Conservation (phyloP, 2,888 invertebrate genomes). For the Coremacera marginata region DNA sequence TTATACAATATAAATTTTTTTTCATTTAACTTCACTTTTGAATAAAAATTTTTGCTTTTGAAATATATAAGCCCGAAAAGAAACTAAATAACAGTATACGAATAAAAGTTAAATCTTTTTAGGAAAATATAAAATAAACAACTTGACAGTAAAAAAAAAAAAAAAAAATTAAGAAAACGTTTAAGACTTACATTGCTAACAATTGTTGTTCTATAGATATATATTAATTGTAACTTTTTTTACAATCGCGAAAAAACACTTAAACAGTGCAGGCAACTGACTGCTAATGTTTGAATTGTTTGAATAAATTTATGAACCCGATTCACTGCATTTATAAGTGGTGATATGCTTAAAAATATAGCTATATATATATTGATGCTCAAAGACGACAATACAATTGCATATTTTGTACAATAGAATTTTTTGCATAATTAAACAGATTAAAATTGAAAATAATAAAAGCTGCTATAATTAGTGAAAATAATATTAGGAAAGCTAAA, state of each 20-base stretch:
- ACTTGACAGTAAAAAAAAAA: no score
- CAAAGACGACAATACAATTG: no score
- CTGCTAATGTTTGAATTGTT: no score
- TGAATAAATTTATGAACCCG: no score
- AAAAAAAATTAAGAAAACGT: no score
- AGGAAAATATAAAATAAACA: no score
- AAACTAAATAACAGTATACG: not conserved
- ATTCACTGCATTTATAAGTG: no score
- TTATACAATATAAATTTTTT: slow-evolving; percentile 10
- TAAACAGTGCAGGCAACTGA: no score
- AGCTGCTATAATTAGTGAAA: not conserved
- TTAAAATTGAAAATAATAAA: not conserved
- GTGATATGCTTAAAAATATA: no score
- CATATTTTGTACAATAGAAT: slow-evolving; percentile 1
- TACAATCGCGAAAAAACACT: no score
- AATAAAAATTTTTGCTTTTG: not conserved
- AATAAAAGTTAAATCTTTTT: not conserved
- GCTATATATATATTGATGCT: no score
- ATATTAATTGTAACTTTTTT: not conserved
- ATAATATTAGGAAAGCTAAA: slow-evolving; percentile 9
- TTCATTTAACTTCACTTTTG: not conserved
- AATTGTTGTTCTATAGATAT: not conserved
- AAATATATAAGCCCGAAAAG: not conserved
- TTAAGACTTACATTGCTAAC: no score
- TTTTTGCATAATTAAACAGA: not conserved